Evolutionary conservation across 2,888 invertebrate genomes (phyloP), one percentile per base, ranked within the genome.

Genomic region (Dasypolia templi): DNA sequence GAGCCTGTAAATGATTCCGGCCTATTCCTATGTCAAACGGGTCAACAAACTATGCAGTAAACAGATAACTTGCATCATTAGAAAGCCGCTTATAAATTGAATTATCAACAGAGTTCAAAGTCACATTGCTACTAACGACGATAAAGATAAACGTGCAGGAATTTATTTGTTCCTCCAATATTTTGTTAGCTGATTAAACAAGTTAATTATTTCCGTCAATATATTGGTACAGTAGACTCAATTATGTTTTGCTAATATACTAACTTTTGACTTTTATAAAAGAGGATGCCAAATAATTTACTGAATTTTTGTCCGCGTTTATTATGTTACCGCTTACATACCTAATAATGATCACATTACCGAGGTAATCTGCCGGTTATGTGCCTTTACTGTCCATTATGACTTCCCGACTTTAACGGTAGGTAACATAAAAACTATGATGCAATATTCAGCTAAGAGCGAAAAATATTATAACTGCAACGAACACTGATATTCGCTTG

Each of bases 41-140:
- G 61, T 83, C 76, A 85, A 82, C 62, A 80, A 87, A 85, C 85
- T 83, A 71, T 76, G 71, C 55, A 75, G 51, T 75, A 75, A 79
- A 75, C 72, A 79, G 65, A 81, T 84, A 78, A 26, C 6, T 42
- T n/a, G 14, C 63, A 71, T 44, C 65, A 49, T 68, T 65, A 58
- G 67, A 81, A 69, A 62, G 58, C 55, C 22, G 51, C 35, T 29
- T 68, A 70, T 29, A 49, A 61, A 68, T 51, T 51, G 11, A 59
- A 61, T 81, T 82, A 71, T 82, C 63, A 46, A 51, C 35, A 35
- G 62, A 82, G 81, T 82, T 83, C 81, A 82, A 83, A 69, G 82
- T 80, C 77, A 74, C 77, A 51, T 80, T 77, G 69, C 29, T 62
- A 35, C 69, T 77, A 63, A 68, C n/a, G 68, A 66, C 32, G 53